Base-by-base conservation (phyloP, 1,140 invertebrate genomes). In the Drosophila subpulchrella region DNA sequence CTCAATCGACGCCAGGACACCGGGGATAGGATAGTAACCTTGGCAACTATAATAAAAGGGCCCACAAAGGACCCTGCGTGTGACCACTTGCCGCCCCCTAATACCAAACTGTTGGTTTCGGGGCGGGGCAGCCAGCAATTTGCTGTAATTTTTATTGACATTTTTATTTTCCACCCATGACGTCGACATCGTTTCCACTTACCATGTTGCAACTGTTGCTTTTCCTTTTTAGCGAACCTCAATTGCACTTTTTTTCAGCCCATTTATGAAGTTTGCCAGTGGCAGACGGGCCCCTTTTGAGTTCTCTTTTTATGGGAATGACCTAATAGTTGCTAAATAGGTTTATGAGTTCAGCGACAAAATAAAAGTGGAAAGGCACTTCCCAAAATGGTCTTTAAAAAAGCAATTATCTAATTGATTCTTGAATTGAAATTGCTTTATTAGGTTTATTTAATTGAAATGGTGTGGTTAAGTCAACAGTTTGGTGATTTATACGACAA, bases 111-210 rank as follows among this genome's bases (percentile, higher is more conserved):
- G 15, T n/a, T 27, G 34, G 4, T 0, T 12, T n/a, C 27, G 27
- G 27, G 27, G 47, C 47, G 47, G 7, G 47, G 32, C 11, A 36
- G 60, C 46, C 41, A 54, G 60, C 48, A 65, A 88, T 70, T 78
- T 88, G 55, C 72, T 65, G 48, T 67, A 78, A 53, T 59, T 80
- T 88, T 83, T 79, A 73, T 89, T 83, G 57, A 41, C 72, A 70
- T 58, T 89, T 82, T 88, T 80, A 79, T 83, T 80, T 79, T 79
- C 44, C 36, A 39, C 41, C 66, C 75, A 75, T 86, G 82, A 82
- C 75, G 78, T 83, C 61, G 78, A 6, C 59, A 55, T 62, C 24
- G 46, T 24, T 54, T 20, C 48, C 51, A 39, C 36, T 39, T 24
- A 63, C 63, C 17, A 38, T 55, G 42, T 38, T 75, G 73, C 72